Evolutionary conservation across 2,113 vertebrate genomes (phyloP).

Genomic region (Cephalopterus ornatus): DNA sequence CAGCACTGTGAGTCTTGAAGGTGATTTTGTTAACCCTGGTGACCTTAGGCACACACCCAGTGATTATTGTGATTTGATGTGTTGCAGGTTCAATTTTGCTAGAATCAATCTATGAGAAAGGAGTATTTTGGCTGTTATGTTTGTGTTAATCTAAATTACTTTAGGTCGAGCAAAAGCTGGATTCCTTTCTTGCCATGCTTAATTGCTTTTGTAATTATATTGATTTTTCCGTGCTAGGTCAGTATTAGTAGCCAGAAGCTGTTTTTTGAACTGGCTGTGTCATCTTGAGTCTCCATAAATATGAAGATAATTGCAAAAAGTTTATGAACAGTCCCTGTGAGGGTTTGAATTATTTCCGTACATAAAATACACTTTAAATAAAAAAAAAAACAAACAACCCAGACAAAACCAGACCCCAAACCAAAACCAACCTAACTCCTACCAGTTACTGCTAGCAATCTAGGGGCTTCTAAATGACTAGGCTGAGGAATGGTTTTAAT

Average conservation of each 20-base stretch:
- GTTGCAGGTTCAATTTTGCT: neutral
- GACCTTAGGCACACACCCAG: neutral
- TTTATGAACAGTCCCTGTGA: neutral
- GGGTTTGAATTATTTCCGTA: neutral
- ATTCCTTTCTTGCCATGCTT: conserved; percentile 10
- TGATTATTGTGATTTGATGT: neutral
- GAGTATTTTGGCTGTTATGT: neutral
- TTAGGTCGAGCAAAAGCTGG: neutral
- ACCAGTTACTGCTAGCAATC: neutral
- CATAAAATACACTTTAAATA: neutral
- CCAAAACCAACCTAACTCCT: neutral
- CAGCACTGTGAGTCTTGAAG: neutral
- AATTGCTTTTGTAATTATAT: conserved; percentile 40
- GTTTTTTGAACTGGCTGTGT: neutral
- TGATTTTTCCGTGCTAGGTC: conserved; percentile 30
- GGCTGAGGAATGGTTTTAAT: conserved; percentile 11
- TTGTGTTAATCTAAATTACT: conserved; percentile 21
- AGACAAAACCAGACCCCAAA: neutral
- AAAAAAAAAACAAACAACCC: neutral
- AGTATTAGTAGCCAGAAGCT: conserved; percentile 17
- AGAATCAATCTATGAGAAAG: neutral
- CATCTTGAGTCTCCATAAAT: neutral
- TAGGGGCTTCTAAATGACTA: neutral
- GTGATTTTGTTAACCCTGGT: neutral
- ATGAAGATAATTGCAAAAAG: neutral